These are phyloP conservation scores for Cinclus mexicanus DNA, from an alignment of 2,113 vertebrate species.

Conservation along the genomic window DNA sequence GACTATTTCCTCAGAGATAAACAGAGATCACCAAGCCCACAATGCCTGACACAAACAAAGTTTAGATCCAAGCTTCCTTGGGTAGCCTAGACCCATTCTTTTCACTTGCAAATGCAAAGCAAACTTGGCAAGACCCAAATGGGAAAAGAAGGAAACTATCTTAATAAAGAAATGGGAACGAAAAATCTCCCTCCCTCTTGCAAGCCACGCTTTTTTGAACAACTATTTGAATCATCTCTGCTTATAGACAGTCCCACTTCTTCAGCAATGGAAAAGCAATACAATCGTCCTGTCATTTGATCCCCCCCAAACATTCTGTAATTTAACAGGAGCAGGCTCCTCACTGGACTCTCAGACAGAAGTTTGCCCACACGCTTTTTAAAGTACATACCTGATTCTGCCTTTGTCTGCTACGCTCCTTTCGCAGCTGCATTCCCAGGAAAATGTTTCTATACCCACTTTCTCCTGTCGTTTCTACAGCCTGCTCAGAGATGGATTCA, in stretches of 20 bases:
- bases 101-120: background rate
- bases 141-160: background rate
- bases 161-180: background rate
- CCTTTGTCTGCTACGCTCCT: background rate
- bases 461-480: slow-evolving; percentile 5
- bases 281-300: background rate
- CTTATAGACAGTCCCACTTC: background rate
- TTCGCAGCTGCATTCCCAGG: slow-evolving; percentile 23
- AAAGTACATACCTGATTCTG: slow-evolving; percentile 52
- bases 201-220: background rate
- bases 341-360: background rate
- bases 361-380: background rate
- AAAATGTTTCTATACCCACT: slow-evolving; percentile 22
- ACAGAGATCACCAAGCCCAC: slow-evolving; percentile 44
- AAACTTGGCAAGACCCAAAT: background rate
- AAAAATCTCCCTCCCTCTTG: background rate
- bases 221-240: background rate
- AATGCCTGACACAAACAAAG: slow-evolving; percentile 45
- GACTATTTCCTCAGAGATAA: slow-evolving; percentile 65
- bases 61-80: background rate
- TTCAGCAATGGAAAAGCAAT: slow-evolving; percentile 46
- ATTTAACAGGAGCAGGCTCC: background rate
- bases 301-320: slow-evolving; percentile 24
- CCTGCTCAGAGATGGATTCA: slow-evolving; percentile 53
- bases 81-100: background rate